phyloP scores from a whole-genome alignment of 2,113 vertebrate genomes.

The Strix aluco region DNA sequence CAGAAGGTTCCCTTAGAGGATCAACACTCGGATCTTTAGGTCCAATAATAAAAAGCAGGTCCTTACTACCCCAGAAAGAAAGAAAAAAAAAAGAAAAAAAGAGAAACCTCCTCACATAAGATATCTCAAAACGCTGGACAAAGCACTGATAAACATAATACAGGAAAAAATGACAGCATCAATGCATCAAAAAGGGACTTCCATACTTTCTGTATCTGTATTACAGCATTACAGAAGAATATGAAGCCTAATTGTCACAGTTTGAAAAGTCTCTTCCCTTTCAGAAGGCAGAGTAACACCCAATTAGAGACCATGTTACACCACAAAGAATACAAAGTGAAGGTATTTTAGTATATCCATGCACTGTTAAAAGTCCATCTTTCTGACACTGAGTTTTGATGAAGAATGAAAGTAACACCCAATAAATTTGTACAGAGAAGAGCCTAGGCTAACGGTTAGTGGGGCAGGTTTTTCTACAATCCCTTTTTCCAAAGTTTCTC shows the following conservation, averaged over 20 bases:
- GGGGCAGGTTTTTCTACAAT: background rate
- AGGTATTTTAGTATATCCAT: no score
- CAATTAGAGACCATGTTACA: no score
- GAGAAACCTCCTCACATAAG: background rate
- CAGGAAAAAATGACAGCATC: accelerated
- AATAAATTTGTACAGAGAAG: background rate
- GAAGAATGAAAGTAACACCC: background rate
- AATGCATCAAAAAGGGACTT: background rate
- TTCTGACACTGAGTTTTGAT: background rate
- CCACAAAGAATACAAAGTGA: background rate
- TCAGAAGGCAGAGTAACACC: background rate
- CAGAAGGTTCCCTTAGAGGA: background rate
- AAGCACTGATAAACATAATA: background rate
- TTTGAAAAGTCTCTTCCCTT: background rate
- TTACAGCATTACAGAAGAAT: background rate
- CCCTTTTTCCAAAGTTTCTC: background rate
- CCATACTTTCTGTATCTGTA: background rate
- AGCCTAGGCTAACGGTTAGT: background rate
- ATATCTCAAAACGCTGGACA: background rate
- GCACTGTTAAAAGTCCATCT: background rate
- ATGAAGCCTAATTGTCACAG: background rate
- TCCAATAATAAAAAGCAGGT: background rate
- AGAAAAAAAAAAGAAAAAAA: background rate
- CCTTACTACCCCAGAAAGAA: background rate
- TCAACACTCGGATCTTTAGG: background rate